These are phyloP conservation scores for Alosa alosa DNA, from an alignment of 2,113 vertebrate species.

Conservation along the genomic window DNA sequence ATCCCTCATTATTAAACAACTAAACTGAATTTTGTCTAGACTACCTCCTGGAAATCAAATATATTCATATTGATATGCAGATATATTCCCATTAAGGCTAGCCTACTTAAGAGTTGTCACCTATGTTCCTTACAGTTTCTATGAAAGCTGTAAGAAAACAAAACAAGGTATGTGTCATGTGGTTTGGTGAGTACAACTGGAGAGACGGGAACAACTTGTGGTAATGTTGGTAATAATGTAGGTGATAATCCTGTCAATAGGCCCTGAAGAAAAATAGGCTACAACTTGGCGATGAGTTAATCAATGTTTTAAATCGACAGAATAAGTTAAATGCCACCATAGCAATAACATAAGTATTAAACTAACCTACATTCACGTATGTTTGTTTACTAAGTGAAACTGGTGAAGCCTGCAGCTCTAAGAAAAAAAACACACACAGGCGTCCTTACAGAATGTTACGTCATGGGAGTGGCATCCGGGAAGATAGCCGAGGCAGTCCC, in stretches of 20 bases:
- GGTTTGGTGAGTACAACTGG: neutral
- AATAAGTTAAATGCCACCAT: neutral
- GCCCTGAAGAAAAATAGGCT: neutral
- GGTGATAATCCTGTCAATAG: neutral
- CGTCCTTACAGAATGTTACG: slow-evolving; percentile 3
- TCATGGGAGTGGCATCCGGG: slow-evolving; percentile 59
- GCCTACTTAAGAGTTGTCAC: neutral
- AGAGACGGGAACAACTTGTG: neutral
- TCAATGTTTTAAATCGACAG: neutral
- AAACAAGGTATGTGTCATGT: slow-evolving; percentile 9
- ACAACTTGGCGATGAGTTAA: neutral
- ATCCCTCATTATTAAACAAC: too few relatives aligned
- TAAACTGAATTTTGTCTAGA: too few relatives aligned
- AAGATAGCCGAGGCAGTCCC: slow-evolving; percentile 48
- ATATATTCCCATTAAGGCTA: too few relatives aligned
- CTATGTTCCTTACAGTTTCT: slow-evolving; percentile 31
- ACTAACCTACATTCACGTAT: neutral
- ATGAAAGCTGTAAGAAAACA: slow-evolving; percentile 53
- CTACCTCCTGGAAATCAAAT: too few relatives aligned
- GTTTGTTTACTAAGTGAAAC: neutral
- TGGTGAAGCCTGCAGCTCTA: neutral
- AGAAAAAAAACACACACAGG: slow-evolving; percentile 9
- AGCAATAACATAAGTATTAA: neutral
- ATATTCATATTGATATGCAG: too few relatives aligned
- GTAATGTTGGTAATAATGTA: slow-evolving; percentile 10